Base-by-base conservation (phyloP, 1,140 invertebrate genomes). In the Protaetia brevitarsis region DNA sequence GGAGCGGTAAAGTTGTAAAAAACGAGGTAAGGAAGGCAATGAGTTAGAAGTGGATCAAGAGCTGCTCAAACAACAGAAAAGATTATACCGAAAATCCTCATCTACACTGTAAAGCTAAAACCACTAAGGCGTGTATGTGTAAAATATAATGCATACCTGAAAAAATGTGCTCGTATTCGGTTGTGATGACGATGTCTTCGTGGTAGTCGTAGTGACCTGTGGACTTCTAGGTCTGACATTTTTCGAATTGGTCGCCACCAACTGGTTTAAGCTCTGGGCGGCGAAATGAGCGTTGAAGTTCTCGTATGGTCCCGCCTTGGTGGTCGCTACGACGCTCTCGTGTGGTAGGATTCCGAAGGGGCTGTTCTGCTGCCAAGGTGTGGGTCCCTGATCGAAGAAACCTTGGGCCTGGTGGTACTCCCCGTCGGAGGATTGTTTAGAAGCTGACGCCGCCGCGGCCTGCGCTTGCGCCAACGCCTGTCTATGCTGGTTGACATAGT, bases 331-430 rank as follows among this genome's bases (percentile, higher is more conserved):
- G 67, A 89, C 85, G 79, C 86, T 89, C 79, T 91, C 88, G 76
- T 91, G 89, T 10, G 89, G 89, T 71, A 91, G 78, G 70, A 91
- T 88, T 37, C 89, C 89, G 78, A 90, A 90, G 0, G 89, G 88
- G 72, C 88, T 89, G 74, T 85, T 89, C 67, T 83, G 86, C 73
- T 88, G 87, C 87, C 88, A 88, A 51, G 83, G 79, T 51, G 83
- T 76, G 19, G 82, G 72, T 31, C 81, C 41, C 16, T 62, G 65
- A 11, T 66, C 65, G 26, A 66, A 66, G 45, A 66, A 66, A 13
- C 36, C 37, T 28, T 66, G 70, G 82, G 78, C 60, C 78, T 80
- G 70, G 81, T 82, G 70, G 81, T 81, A 79, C 84, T 86, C 31
- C 79, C 80, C 71, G 81, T 81, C 62, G 65, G 73, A 69, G 77